A percentile compares a stretch with the other conserved stretches of the same genome.
Evolutionary conservation across 2,888 invertebrate species (phyloP).

Genomic region (Cataglyphis livida): DNA sequence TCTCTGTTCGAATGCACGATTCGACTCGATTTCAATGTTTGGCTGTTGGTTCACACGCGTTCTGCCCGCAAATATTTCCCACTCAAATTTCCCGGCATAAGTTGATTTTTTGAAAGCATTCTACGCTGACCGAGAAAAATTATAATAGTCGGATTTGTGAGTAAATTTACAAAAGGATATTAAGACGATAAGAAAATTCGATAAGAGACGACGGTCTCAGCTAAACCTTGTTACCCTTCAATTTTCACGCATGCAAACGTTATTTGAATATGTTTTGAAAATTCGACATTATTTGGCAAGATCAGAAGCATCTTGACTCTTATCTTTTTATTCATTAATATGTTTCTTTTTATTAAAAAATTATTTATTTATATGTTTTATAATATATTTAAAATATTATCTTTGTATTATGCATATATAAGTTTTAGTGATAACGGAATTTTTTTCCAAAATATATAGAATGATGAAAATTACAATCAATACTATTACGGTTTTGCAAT

Average conservation of each 20-base stretch:
- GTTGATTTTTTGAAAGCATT: slow-evolving; percentile 42
- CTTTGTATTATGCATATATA: slow-evolving; percentile 30
- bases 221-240: slow-evolving; percentile 26
- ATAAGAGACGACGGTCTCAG: slow-evolving; percentile 26
- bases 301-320: neutral
- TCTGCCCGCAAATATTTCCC: slow-evolving; percentile 8
- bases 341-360: neutral
- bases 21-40: slow-evolving; percentile 54
- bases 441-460: slow-evolving; percentile 15
- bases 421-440: slow-evolving; percentile 30
- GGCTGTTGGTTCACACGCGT: neutral
- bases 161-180: slow-evolving; percentile 65
- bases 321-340: no score
- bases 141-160: slow-evolving; percentile 49
- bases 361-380: no score
- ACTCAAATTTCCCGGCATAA: neutral
- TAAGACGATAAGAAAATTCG: slow-evolving; percentile 51
- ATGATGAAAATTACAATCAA: slow-evolving; percentile 54
- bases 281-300: slow-evolving; percentile 33
- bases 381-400: neutral
- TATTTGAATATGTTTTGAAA: slow-evolving; percentile 47
- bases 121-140: slow-evolving; percentile 23
- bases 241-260: slow-evolving; percentile 9
- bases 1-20: slow-evolving; percentile 23
- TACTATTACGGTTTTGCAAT: slow-evolving; percentile 28